phyloP scores from a whole-genome alignment of 1,140 invertebrate species.

The Lamellibrachia luymesi region DNA sequence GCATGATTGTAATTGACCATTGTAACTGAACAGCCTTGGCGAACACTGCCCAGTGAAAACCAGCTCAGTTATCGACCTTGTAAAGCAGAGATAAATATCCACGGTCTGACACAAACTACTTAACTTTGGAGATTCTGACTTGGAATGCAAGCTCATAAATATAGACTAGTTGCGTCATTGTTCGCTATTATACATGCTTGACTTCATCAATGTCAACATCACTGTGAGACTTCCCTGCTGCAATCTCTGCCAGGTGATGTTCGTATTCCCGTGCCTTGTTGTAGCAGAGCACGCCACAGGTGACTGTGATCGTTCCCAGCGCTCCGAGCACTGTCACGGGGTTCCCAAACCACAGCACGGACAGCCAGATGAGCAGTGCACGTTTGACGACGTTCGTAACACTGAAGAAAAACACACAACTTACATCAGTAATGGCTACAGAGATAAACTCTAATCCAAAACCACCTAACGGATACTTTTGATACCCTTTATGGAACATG shows the following conservation, averaged over 20 bases:
- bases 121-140: background rate
- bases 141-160: background rate
- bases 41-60: background rate
- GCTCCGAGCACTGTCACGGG: constrained; percentile 75
- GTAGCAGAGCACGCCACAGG: constrained; percentile 76
- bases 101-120: background rate
- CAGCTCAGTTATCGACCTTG: background rate
- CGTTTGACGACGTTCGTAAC: constrained; percentile 83
- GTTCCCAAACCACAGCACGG: constrained; percentile 78
- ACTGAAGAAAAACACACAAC: constrained; percentile 60
- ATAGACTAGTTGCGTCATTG: background rate
- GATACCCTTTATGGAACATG: too few relatives aligned
- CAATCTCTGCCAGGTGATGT: constrained; percentile 18
- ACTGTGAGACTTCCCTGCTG: background rate
- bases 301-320: constrained; percentile 73
- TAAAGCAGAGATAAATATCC: background rate
- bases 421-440: background rate
- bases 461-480: too few relatives aligned
- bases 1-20: too few relatives aligned
- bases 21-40: too few relatives aligned
- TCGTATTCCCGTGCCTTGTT: constrained; percentile 62
- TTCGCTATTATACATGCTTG: background rate
- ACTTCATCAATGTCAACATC: background rate
- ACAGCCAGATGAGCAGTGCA: constrained; percentile 81
- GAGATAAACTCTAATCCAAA: too few relatives aligned